Evolutionary conservation across 2,113 vertebrate genomes (phyloP).

Genomic region (Xiphias gladius): DNA sequence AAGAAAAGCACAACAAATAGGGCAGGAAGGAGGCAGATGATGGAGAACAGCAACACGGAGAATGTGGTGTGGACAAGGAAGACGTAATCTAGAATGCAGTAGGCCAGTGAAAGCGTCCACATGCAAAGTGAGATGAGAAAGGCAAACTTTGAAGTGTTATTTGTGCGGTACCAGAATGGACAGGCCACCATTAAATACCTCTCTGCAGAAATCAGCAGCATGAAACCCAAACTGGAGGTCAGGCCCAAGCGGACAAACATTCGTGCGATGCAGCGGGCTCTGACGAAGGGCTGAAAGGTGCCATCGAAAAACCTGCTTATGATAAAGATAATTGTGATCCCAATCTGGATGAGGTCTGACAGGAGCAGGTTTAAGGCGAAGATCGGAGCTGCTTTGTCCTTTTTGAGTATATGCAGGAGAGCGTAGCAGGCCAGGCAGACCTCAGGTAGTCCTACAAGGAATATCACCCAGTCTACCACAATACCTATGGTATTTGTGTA

Average conservation of each 20-base stretch:
- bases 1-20: conserved; percentile 8
- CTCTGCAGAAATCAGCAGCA: conserved; percentile 41
- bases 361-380: conserved; percentile 26
- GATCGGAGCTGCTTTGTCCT: not conserved
- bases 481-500: conserved; percentile 25
- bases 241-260: conserved; percentile 22
- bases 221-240: conserved; percentile 18
- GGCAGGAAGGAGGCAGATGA: conserved; percentile 22
- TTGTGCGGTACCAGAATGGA: conserved; percentile 15
- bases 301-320: conserved; percentile 11
- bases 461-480: conserved; percentile 35
- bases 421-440: conserved; percentile 20
- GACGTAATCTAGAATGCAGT: conserved; percentile 7
- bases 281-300: not conserved
- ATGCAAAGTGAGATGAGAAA: conserved; percentile 12
- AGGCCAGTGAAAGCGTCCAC: conserved; percentile 1
- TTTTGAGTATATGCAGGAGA: conserved; percentile 11
- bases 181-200: conserved; percentile 13
- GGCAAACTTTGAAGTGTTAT: not conserved
- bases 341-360: conserved; percentile 38
- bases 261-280: not conserved
- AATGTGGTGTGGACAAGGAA: not conserved
- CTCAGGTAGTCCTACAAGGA: conserved; percentile 7
- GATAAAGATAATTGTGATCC: conserved; percentile 24
- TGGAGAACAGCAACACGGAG: conserved; percentile 6